These are phyloP conservation scores for Trileptium ribeirensis DNA, from an alignment of 2,888 invertebrate genomes.

Conservation along the genomic window DNA sequence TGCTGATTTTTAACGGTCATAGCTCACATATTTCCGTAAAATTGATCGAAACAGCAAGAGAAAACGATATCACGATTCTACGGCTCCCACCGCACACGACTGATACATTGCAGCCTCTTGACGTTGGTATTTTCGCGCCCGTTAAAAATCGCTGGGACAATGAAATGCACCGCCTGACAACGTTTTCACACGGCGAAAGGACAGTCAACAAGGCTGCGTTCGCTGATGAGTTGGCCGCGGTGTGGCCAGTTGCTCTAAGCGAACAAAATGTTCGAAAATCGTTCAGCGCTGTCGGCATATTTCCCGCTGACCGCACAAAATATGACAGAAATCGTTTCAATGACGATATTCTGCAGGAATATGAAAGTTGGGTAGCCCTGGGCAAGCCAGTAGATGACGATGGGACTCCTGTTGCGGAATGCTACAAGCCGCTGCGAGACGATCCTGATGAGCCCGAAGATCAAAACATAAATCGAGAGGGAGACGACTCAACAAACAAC, in stretches of 20 bases:
- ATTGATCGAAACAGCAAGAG: background rate
- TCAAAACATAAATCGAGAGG: too few relatives aligned
- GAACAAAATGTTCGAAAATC: background rate
- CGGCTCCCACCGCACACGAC: background rate
- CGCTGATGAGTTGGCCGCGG: background rate
- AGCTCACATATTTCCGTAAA: background rate
- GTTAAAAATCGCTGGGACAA: background rate
- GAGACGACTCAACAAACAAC: too few relatives aligned
- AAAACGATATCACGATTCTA: background rate
- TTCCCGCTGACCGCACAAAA: background rate
- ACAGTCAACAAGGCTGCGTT: background rate
- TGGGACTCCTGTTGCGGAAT: background rate
- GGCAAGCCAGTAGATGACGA: background rate
- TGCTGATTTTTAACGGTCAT: constrained; percentile 6
- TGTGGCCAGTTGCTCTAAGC: background rate
- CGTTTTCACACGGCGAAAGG: background rate
- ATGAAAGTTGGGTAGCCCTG: background rate
- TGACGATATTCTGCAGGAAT: background rate
- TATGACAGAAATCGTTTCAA: background rate
- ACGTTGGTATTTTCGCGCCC: constrained; percentile 7
- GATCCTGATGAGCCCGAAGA: too few relatives aligned
- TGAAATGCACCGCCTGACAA: background rate
- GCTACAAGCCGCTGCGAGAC: background rate
- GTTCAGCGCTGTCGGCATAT: background rate
- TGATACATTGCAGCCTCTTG: background rate